Conservation (phyloP, 1,140 invertebrate genomes). For the Halesus radiatus region DNA sequence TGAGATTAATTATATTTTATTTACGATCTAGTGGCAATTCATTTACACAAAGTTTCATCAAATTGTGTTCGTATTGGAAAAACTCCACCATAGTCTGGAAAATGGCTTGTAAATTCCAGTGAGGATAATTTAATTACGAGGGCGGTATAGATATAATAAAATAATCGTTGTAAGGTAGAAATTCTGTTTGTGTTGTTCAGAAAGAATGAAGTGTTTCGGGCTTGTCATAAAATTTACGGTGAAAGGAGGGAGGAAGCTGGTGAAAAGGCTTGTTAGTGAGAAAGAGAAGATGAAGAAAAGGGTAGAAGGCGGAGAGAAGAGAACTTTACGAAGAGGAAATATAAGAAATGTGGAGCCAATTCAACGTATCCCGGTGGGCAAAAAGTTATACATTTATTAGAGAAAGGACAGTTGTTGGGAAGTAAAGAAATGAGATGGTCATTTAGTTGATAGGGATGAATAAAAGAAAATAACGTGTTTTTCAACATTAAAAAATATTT, state of each 20-base stretch:
- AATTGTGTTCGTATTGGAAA: too few relatives aligned
- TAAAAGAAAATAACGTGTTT: too few relatives aligned
- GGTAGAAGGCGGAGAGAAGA: neutral
- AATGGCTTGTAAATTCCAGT: neutral
- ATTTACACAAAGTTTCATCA: too few relatives aligned
- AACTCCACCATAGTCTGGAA: too few relatives aligned
- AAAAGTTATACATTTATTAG: slow-evolving; percentile 8
- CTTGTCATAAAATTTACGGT: slow-evolving; percentile 6
- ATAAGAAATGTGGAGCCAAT: slow-evolving; percentile 16
- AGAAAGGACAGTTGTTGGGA: neutral
- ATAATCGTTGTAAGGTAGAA: neutral
- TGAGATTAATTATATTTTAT: too few relatives aligned
- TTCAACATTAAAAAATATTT: too few relatives aligned
- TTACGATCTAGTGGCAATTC: too few relatives aligned
- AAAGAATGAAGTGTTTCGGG: neutral
- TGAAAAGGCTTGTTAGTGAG: slow-evolving; percentile 7
- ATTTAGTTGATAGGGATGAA: too few relatives aligned
- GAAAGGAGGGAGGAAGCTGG: neutral
- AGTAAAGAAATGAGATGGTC: too few relatives aligned
- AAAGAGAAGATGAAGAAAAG: neutral
- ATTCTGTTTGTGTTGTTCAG: neutral
- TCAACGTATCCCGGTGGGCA: slow-evolving; percentile 3
- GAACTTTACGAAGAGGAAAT: slow-evolving; percentile 6
- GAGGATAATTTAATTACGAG: neutral
- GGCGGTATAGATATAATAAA: neutral